Evolutionary conservation across 2,888 invertebrate species (phyloP), one percentile per base, ranked within the genome.

Genomic region (Drosophila nr. fundita): DNA sequence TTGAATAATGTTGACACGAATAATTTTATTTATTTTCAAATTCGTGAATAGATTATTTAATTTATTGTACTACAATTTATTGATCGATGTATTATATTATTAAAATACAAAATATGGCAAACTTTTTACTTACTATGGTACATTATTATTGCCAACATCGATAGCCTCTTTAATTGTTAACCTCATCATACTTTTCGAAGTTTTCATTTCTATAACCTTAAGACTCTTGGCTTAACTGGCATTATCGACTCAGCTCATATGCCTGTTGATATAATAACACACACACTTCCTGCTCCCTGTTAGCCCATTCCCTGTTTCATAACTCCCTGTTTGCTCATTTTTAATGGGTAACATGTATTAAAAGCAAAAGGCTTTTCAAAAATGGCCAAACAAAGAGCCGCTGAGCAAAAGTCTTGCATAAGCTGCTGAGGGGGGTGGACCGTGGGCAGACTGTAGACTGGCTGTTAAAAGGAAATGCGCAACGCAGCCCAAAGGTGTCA

Each of bases 401-500:
- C 45, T 42, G 71, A 54, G 68, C 8, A 24, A 55, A 40, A 30
- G 34, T 24, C 55, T 40, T 57, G 27, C 55, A 68, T 40, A 55
- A 38, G 54, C 48, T 18, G 27, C 27, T 18, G 40, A 38, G 27
- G 15, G 24, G 18, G 18, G 30, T 4, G 13, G 27, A 10, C 7
- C 32, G 49, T 21, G 29, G 52, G 45, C 29, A 38, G 1, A 1
- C 27, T 27, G 32, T 36, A 49, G 62, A 61, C 61, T 68, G 73
- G 38, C 68, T 76, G 73, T 64, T 53, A 68, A 89, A 82, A 83
- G 90, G 88, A 87, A 87, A 89, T 87, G 86, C 86, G 90, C 88
- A 86, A 89, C 88, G 88, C 81, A 88, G 68, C 86, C 73, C 82
- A 89, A 88, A 87, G 90, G 88, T 87, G 86, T 85, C 86, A 80